Evolutionary conservation across 2,113 vertebrate species (phyloP), one percentile per base, ranked within the genome.

Genomic region (Podilymbus podiceps): DNA sequence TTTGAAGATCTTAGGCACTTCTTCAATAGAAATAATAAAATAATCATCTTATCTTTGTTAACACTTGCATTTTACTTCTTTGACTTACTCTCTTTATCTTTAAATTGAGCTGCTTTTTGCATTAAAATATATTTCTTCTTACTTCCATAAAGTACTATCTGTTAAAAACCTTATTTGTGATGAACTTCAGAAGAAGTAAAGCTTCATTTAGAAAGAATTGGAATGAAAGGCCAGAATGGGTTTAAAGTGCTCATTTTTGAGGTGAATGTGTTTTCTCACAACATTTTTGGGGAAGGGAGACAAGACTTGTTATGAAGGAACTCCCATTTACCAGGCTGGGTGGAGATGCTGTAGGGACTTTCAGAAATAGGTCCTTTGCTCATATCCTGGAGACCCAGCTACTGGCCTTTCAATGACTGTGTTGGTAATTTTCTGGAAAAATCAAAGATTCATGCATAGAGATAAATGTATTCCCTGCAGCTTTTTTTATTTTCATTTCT

Each of bases 21-120:
- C 60, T 90, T 95, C 73, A 91, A 14, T 69, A 76, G 86, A 88
- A 91, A 84, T 85, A 16, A n/a, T 18, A 50, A 47, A 44, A 33
- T 74, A 35, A 50, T 14, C 35, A 35, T 25, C 86, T 92, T 94
- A 92, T 97, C 74, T 89, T 89, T 58, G 66, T 92, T 93, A 90
- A 79, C 52, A 53, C 64, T 93, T 92, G 69, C 60, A 59, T 91
- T 96, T 91, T 82, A 23, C 58, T 44, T 27, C 60, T 88, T 85
- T 85, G 53, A 27, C 69, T 86, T 87, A 46, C 11, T 59, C 18
- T 59, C 40, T 90, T 94, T 90, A 91, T 95, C 82, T 91, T 93
- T 93, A 94, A 95, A 87, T 92, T 72, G 52, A 87, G 46, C 55
- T 87, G 42, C 58, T 85, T 96, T 93, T 89, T 92, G 40, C 38